Evolutionary conservation across 1,140 invertebrate genomes (phyloP).

Genomic region (Dendroctonus valens): DNA sequence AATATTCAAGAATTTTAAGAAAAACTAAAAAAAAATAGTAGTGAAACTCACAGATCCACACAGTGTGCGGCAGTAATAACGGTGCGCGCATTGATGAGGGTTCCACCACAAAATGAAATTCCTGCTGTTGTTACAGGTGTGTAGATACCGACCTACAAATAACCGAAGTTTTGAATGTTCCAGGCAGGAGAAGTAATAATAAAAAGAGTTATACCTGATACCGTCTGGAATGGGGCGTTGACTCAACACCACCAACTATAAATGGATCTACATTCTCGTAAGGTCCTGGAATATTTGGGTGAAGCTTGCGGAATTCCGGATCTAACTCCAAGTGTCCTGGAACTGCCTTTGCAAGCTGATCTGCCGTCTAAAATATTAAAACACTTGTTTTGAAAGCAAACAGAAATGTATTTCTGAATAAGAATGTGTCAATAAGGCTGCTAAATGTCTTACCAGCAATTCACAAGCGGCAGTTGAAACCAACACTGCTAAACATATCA

Average conservation of each 20-base stretch:
- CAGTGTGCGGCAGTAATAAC: conserved; percentile 62
- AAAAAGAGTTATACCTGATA: conserved; percentile 29
- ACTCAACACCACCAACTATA: conserved; percentile 34
- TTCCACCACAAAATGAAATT: conserved; percentile 55
- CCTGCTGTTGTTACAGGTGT: neutral
- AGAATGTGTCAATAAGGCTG: too few species aligned
- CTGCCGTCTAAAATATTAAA: neutral
- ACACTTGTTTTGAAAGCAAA: too few species aligned
- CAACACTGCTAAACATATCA: too few species aligned
- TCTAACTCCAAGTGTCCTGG: conserved; percentile 19
- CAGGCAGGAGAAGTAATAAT: neutral
- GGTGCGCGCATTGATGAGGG: conserved; percentile 52
- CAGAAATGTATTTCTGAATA: too few species aligned
- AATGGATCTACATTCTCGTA: neutral
- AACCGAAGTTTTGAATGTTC: neutral
- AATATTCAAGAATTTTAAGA: neutral
- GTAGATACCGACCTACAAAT: conserved; percentile 8
- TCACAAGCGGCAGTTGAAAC: too few species aligned
- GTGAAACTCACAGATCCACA: conserved; percentile 30
- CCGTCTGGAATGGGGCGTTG: conserved; percentile 23
- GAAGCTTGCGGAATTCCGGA: conserved; percentile 15
- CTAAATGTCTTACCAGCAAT: too few species aligned
- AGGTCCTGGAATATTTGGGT: conserved; percentile 12
- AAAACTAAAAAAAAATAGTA: neutral
- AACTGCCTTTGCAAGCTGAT: conserved; percentile 3